A percentile compares a stretch with the other conserved stretches of the same genome.
These are phyloP conservation scores for Drosophila acutilabella DNA, from an alignment of 2,888 invertebrate species.

Conservation along the genomic window DNA sequence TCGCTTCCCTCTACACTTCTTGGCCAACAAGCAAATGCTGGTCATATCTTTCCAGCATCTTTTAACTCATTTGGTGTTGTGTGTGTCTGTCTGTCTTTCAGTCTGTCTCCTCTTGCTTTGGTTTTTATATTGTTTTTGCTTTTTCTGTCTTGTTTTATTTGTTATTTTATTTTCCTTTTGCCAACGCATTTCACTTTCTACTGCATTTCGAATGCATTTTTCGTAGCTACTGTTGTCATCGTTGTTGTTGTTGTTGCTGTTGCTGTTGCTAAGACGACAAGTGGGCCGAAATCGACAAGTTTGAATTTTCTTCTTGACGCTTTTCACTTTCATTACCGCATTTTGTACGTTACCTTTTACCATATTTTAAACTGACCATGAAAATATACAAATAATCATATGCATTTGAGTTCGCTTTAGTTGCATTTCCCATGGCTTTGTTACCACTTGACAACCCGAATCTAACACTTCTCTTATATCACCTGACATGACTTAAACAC, in stretches of 20 bases:
- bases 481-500: slow-evolving; percentile 22
- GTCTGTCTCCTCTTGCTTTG: slow-evolving; percentile 46
- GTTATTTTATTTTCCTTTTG: slow-evolving; percentile 34
- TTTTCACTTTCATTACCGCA: slow-evolving; percentile 67
- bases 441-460: slow-evolving; percentile 41
- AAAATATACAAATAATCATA: slow-evolving; percentile 25
- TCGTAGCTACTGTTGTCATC: slow-evolving; percentile 27
- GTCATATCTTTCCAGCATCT: slow-evolving; percentile 65
- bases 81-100: no score
- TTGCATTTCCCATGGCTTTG: slow-evolving; percentile 27
- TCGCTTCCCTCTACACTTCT: no score
- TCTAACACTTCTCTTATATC: slow-evolving; percentile 34
- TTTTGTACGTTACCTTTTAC: slow-evolving; percentile 56
- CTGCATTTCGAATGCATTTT: slow-evolving; percentile 74
- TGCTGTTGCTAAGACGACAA: slow-evolving; percentile 38
- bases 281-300: slow-evolving; percentile 61
- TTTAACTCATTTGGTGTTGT: slow-evolving; percentile 58
- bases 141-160: slow-evolving; percentile 4
- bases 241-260: slow-evolving; percentile 14
- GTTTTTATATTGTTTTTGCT: slow-evolving; percentile 39
- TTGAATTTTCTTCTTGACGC: slow-evolving; percentile 56
- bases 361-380: slow-evolving; percentile 44
- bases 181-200: slow-evolving; percentile 80
- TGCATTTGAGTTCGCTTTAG: slow-evolving; percentile 24
- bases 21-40: slow-evolving; percentile 10